These are phyloP conservation scores for Eupithecia subfuscata DNA, from an alignment of 2,888 invertebrate genomes.

Conservation along the genomic window DNA sequence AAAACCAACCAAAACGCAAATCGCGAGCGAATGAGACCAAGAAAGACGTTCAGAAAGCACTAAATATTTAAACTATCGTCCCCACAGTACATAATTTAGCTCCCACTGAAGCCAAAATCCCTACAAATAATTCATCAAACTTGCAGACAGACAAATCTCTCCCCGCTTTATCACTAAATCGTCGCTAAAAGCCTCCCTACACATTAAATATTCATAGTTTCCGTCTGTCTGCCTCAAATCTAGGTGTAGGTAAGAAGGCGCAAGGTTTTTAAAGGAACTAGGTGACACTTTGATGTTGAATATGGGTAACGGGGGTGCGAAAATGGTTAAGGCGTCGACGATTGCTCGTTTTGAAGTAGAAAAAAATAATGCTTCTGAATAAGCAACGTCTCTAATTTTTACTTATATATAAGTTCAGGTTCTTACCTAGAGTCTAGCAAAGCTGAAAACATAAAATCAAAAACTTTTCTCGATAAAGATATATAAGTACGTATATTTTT, in stretches of 20 bases:
- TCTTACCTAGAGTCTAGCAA: no score
- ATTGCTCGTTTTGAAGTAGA: no score
- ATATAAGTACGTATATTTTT: no score
- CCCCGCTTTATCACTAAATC: constrained; percentile 43
- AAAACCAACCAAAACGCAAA: neutral
- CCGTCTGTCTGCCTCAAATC: constrained; percentile 50
- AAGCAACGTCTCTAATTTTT: no score
- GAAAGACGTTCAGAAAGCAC: neutral
- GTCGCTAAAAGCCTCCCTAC: constrained; percentile 60
- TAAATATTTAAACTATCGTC: neutral
- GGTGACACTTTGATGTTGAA: constrained; percentile 57
- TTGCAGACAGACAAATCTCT: constrained; percentile 42
- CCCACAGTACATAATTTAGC: neutral
- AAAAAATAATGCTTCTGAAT: no score
- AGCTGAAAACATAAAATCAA: no score
- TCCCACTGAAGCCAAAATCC: constrained; percentile 27
- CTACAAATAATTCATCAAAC: constrained; percentile 32
- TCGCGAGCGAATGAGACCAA: neutral
- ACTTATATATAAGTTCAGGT: no score
- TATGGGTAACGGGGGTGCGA: constrained; percentile 59
- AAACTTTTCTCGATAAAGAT: no score
- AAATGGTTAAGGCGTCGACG: neutral
- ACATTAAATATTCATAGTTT: constrained; percentile 64
- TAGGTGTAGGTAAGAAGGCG: constrained; percentile 57
- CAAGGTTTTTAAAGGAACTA: constrained; percentile 59